Evolutionary conservation across 2,797 vertebrate species (phyloP).

Genomic region (Numenius phaeopus): DNA sequence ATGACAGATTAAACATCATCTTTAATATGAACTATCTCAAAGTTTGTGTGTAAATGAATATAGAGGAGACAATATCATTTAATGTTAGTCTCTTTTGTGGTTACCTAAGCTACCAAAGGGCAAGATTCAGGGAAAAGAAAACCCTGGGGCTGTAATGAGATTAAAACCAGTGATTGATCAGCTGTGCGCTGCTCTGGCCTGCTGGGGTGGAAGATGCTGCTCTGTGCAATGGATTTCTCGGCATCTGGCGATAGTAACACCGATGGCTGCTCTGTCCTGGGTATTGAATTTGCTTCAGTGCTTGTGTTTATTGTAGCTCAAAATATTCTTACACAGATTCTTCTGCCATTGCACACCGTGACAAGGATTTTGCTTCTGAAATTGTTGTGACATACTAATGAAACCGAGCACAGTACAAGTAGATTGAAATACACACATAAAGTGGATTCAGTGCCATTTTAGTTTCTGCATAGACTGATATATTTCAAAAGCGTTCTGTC

Average conservation of each 20-base stretch:
- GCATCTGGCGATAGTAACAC: not conserved
- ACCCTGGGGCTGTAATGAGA: not conserved
- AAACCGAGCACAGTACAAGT: not conserved
- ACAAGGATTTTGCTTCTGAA: not conserved
- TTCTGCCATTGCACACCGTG: not conserved
- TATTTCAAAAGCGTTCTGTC: not conserved
- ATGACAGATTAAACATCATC: slow-evolving; percentile 23
- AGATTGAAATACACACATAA: not conserved
- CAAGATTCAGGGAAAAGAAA: slow-evolving; percentile 6
- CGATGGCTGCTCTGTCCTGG: not conserved
- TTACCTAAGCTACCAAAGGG: not conserved
- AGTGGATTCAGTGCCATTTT: not conserved
- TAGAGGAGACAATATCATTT: slow-evolving; percentile 35
- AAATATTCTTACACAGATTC: not conserved
- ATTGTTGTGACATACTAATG: not conserved
- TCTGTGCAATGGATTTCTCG: not conserved
- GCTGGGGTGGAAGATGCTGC: not conserved
- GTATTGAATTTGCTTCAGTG: slow-evolving; percentile 18
- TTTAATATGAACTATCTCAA: slow-evolving; percentile 14
- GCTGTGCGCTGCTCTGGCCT: not conserved
- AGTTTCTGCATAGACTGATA: not conserved
- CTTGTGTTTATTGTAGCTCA: not conserved
- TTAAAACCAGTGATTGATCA: not conserved
- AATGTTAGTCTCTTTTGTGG: slow-evolving; percentile 12
- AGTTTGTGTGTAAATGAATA: slow-evolving; percentile 12